These are phyloP conservation scores for Prochilodus magdalenae DNA, from an alignment of 2,113 vertebrate species.

Conservation along the genomic window DNA sequence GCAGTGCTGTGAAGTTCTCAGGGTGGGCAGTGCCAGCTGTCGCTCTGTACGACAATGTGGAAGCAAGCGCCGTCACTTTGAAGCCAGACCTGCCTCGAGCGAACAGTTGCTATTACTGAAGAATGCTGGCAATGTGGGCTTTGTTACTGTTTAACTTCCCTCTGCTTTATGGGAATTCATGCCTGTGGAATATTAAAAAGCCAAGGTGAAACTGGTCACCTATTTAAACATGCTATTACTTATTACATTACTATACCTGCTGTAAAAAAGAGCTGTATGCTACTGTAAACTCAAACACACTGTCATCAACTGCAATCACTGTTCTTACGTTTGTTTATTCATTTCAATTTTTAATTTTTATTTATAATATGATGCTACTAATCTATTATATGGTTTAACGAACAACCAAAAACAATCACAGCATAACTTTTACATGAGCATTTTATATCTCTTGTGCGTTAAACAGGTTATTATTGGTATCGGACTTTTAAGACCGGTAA, in stretches of 20 bases:
- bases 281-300: too few relatives aligned
- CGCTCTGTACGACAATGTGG: slow-evolving; percentile 24
- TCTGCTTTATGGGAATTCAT: slow-evolving; percentile 28
- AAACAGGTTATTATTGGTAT: too few relatives aligned
- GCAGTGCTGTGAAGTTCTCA: slow-evolving; percentile 25
- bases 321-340: background rate
- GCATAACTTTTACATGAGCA: too few relatives aligned
- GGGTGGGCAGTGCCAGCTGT: slow-evolving; percentile 6
- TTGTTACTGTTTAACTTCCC: slow-evolving; percentile 47
- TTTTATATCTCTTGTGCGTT: too few relatives aligned
- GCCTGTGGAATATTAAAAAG: background rate
- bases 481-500: too few relatives aligned
- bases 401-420: too few relatives aligned
- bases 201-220: background rate
- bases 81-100: background rate
- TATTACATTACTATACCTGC: background rate
- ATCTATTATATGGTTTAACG: too few relatives aligned
- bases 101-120: slow-evolving; percentile 6
- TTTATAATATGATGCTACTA: too few relatives aligned
- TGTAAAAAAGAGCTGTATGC: background rate
- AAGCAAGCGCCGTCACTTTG: background rate
- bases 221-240: slow-evolving; percentile 17
- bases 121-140: slow-evolving; percentile 35
- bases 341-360: too few relatives aligned
- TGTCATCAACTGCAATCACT: too few relatives aligned